A percentile compares a stretch with the other conserved stretches of the same genome.
Evolutionary conservation across 2,888 invertebrate species (phyloP).

Genomic region (Cheilosia pagana): DNA sequence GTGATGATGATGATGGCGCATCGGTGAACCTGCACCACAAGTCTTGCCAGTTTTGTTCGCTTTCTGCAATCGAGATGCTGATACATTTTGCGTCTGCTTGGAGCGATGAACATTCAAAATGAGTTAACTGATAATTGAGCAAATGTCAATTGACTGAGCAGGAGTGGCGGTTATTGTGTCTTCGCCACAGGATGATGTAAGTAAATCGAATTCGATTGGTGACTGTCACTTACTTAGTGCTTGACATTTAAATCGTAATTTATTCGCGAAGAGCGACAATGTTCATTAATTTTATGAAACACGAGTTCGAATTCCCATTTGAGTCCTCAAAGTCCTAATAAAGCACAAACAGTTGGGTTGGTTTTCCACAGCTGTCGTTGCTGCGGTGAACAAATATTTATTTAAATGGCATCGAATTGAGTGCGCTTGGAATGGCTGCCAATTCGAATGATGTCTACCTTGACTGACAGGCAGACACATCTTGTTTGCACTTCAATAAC

Average conservation of each 20-base stretch:
- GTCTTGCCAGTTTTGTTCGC: slow-evolving; percentile 4
- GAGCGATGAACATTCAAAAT: slow-evolving; percentile 14
- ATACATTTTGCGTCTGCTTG: neutral
- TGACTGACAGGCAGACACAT: slow-evolving; percentile 35
- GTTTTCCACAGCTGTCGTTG: neutral
- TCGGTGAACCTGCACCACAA: slow-evolving; percentile 10
- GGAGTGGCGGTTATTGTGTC: neutral
- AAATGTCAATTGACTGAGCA: slow-evolving; percentile 23
- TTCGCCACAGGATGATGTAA: neutral
- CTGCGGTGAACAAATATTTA: slow-evolving; percentile 35
- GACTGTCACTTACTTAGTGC: slow-evolving; percentile 1
- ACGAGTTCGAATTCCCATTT: neutral
- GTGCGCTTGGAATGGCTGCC: slow-evolving; percentile 25
- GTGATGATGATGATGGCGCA: slow-evolving; percentile 17
- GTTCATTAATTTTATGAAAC: too few species aligned
- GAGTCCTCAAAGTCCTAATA: neutral
- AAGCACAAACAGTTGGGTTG: neutral
- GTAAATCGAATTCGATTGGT: slow-evolving; percentile 31
- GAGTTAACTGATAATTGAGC: slow-evolving; percentile 44
- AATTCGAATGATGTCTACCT: slow-evolving; percentile 33
- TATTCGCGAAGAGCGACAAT: neutral
- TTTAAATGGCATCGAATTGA: slow-evolving; percentile 20
- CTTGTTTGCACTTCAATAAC: slow-evolving; percentile 27
- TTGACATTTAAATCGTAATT: neutral
- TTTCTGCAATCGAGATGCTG: slow-evolving; percentile 6